Evolutionary conservation across 2,888 invertebrate species (phyloP).

Genomic region (Deroplatys truncata): DNA sequence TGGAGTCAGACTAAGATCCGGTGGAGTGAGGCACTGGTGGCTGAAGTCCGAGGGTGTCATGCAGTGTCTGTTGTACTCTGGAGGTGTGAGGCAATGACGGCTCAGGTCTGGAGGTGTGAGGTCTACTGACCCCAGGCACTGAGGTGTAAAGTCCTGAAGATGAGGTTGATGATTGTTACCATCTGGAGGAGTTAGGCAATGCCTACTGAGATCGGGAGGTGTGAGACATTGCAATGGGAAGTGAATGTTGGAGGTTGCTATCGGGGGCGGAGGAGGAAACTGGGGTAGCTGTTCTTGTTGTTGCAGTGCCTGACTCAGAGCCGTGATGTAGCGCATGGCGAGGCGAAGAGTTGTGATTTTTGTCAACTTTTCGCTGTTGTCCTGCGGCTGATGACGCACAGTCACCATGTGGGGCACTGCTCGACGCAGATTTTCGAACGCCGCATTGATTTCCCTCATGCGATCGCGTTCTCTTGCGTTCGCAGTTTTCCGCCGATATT

Average conservation of each 20-base stretch:
- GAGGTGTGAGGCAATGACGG: conserved; percentile 36
- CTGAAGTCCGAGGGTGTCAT: conserved; percentile 3
- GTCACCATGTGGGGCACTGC: conserved; percentile 60
- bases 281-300: not conserved
- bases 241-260: conserved; percentile 35
- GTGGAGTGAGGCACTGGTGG: conserved; percentile 24
- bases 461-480: conserved; percentile 83
- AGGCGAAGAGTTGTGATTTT: conserved; percentile 84
- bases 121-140: not conserved
- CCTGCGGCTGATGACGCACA: conserved; percentile 13
- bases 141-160: not conserved
- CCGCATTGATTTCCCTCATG: conserved; percentile 87
- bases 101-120: not conserved
- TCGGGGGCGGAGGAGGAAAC: conserved; percentile 38
- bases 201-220: conserved; percentile 27
- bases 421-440: conserved; percentile 75
- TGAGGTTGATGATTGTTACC: not conserved
- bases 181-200: not conserved
- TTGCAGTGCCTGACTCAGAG: conserved; percentile 62
- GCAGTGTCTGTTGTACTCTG: conserved; percentile 39
- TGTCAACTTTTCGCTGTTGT: conserved; percentile 69
- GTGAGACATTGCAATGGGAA: conserved; percentile 45
- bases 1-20: conserved; percentile 34
- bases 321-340: conserved; percentile 83
- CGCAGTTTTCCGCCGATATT: conserved; percentile 84